These are phyloP conservation scores for Salvelinus alpinus DNA, from an alignment of 2,113 vertebrate genomes.

Conservation along the genomic window DNA sequence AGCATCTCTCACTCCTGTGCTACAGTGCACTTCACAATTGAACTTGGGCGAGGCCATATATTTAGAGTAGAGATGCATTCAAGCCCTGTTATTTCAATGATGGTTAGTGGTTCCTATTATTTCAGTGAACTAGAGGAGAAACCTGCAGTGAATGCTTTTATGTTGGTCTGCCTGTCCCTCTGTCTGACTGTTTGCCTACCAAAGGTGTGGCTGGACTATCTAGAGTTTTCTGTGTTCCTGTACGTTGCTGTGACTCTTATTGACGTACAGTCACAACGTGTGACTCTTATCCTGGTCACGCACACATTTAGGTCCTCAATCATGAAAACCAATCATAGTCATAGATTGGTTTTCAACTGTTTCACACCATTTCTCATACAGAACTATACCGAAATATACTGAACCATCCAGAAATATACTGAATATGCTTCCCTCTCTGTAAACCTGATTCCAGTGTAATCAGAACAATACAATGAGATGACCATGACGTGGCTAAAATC, in stretches of 20 bases:
- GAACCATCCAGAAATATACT: background rate
- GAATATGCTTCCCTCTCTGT: background rate
- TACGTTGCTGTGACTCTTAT: no score
- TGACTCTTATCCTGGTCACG: background rate
- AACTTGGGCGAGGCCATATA: conserved; percentile 33
- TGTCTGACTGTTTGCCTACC: background rate
- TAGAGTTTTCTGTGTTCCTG: background rate
- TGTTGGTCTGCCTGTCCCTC: background rate
- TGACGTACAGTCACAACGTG: no score
- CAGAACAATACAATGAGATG: background rate
- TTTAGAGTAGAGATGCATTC: conserved; percentile 25
- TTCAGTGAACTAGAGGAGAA: background rate
- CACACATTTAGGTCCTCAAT: background rate
- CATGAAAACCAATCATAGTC: background rate
- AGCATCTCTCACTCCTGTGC: conserved; percentile 14
- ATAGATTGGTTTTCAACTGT: background rate
- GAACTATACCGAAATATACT: no score
- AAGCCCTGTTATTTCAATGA: background rate
- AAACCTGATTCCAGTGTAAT: background rate
- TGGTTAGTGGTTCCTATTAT: background rate
- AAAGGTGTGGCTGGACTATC: background rate
- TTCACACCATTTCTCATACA: background rate
- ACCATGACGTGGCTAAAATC: background rate
- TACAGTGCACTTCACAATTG: conserved; percentile 49
- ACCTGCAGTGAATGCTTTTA: background rate